Conservation (phyloP, 2,888 invertebrate species). For the Pteria penguin region DNA sequence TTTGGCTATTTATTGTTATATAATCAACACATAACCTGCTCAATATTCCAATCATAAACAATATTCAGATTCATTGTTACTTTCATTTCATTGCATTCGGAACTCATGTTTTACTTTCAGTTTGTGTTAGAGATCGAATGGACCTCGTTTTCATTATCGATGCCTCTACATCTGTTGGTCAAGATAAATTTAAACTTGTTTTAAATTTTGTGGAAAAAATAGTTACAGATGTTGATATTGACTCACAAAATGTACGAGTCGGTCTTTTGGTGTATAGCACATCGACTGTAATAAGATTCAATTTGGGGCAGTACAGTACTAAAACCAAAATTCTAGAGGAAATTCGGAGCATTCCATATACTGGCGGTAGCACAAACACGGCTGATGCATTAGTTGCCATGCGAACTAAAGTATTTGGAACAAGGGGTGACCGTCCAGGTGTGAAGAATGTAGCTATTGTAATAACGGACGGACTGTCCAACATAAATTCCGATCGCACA, state of each 20-base stretch:
- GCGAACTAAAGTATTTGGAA: slow-evolving; percentile 19
- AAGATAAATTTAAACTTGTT: neutral
- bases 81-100: too few relatives aligned
- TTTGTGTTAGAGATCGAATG: neutral
- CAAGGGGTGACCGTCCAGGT: slow-evolving; percentile 20
- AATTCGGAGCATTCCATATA: slow-evolving; percentile 5
- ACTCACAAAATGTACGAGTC: neutral
- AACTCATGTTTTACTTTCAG: neutral
- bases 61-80: too few relatives aligned
- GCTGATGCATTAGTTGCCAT: slow-evolving; percentile 25
- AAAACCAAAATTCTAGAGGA: slow-evolving; percentile 1
- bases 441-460: slow-evolving; percentile 22
- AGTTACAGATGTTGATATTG: slow-evolving; percentile 1
- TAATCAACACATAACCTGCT: too few relatives aligned
- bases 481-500: slow-evolving; percentile 15
- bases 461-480: slow-evolving; percentile 14
- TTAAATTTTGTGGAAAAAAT: neutral
- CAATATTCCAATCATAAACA: too few relatives aligned
- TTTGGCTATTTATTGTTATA: too few relatives aligned
- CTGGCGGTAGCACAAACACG: slow-evolving; percentile 15
- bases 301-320: neutral
- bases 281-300: slow-evolving; percentile 15
- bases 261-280: slow-evolving; percentile 9
- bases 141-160: neutral
- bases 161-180: neutral